phyloP scores from a whole-genome alignment of 2,888 invertebrate species.

The Philereme transversata region DNA sequence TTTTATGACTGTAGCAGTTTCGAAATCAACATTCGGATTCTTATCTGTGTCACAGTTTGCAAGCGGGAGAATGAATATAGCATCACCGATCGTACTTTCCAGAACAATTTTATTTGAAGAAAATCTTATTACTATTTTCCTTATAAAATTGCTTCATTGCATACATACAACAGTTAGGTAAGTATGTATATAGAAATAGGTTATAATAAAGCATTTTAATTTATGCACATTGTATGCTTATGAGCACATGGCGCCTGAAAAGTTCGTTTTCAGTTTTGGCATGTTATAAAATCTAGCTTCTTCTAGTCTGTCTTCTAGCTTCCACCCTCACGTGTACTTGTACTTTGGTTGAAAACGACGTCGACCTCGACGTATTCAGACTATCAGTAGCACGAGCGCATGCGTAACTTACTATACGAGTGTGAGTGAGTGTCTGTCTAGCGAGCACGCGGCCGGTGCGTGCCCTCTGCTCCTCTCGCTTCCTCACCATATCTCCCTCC shows the following conservation, averaged over 20 bases:
- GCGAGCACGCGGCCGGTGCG: conserved; percentile 76
- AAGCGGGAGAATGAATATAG: not conserved
- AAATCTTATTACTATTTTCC: not conserved
- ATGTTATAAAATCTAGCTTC: conserved; percentile 4
- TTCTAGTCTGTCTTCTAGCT: conserved; percentile 1
- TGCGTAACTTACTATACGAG: conserved; percentile 66
- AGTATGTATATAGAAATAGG: not conserved
- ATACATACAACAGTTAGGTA: no score
- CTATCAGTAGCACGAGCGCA: conserved; percentile 68
- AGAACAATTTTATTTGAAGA: conserved; percentile 5
- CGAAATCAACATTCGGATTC: not conserved
- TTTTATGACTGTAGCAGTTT: not conserved
- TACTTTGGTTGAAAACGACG: conserved; percentile 64
- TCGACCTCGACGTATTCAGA: conserved; percentile 64
- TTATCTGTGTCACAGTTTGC: conserved; percentile 13
- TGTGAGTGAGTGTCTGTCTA: conserved; percentile 69
- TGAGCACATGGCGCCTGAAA: not conserved
- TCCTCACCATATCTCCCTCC: conserved; percentile 54
- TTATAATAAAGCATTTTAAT: not conserved
- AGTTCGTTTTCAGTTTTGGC: conserved; percentile 15
- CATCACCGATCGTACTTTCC: not conserved
- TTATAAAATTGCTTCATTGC: not conserved
- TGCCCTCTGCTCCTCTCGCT: conserved; percentile 66
- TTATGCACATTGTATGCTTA: not conserved
- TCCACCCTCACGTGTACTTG: conserved; percentile 39